A percentile compares a stretch with the other conserved stretches of the same genome.
Conservation (phyloP, 2,888 invertebrate genomes). For the Lasioglossum morio region DNA sequence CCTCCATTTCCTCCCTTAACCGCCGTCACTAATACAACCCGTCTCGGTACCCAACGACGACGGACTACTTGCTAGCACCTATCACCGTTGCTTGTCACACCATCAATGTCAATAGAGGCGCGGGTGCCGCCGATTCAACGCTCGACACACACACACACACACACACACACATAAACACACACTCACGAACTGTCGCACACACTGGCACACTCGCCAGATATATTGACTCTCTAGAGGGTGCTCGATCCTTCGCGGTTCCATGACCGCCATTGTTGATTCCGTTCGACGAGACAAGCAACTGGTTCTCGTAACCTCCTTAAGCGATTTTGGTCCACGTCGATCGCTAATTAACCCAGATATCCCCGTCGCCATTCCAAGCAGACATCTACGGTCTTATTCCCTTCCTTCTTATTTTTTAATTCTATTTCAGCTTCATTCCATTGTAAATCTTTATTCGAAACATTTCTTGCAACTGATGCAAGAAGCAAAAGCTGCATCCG, state of each 20-base stretch:
- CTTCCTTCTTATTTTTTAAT: background rate
- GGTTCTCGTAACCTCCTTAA: constrained; percentile 36
- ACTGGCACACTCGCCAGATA: constrained; percentile 62
- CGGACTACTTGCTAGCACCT: constrained; percentile 61
- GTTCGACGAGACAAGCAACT: constrained; percentile 8
- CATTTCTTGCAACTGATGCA: too few species aligned
- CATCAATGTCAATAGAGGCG: constrained; percentile 59
- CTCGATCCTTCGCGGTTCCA: constrained; percentile 5
- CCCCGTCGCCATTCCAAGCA: background rate
- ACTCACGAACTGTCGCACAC: background rate
- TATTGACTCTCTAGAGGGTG: constrained; percentile 72
- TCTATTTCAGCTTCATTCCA: background rate
- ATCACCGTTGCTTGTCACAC: constrained; percentile 66
- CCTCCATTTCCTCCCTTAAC: constrained; percentile 81
- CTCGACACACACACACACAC: background rate
- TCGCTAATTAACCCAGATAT: background rate
- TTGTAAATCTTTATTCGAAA: background rate
- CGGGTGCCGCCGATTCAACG: constrained; percentile 53
- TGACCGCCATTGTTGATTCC: constrained; percentile 32
- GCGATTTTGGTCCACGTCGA: background rate
- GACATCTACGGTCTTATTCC: background rate
- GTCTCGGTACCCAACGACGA: constrained; percentile 53
- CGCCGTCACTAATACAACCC: constrained; percentile 64
- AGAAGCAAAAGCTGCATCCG: too few species aligned
- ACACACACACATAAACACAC: background rate